Conservation (phyloP, 2,888 invertebrate species). For the Erebia epiphron region DNA sequence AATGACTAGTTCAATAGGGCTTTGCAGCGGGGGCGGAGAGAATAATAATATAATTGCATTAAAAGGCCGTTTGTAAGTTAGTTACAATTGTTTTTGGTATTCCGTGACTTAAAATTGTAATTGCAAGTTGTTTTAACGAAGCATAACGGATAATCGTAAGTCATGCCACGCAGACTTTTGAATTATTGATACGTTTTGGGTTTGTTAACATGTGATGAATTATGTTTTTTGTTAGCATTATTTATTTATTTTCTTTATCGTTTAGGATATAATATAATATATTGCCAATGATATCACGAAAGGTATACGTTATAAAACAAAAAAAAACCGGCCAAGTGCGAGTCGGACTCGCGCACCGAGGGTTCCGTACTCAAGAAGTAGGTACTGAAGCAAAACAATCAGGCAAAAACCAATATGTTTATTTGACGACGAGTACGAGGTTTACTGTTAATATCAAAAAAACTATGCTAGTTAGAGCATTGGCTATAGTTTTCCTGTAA, state of each 20-base stretch:
- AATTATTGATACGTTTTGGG: conserved; percentile 39
- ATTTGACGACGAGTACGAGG: too few species aligned
- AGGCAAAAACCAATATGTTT: too few species aligned
- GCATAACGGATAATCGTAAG: conserved; percentile 37
- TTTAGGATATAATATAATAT: conserved; percentile 6
- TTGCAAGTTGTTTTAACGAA: conserved; percentile 39
- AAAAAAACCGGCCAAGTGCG: too few species aligned
- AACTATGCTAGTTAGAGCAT: too few species aligned
- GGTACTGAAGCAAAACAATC: too few species aligned
- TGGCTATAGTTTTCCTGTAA: too few species aligned
- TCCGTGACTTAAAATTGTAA: conserved; percentile 39
- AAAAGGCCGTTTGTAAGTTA: conserved; percentile 42
- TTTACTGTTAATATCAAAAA: too few species aligned
- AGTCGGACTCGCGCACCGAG: too few species aligned
- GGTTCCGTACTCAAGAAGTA: too few species aligned
- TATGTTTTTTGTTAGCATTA: conserved; percentile 32
- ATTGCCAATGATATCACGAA: conserved; percentile 9
- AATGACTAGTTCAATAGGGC: conserved; percentile 76
- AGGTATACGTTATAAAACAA: neutral
- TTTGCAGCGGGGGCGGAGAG: conserved; percentile 42
- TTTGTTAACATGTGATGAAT: conserved; percentile 37
- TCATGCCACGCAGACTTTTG: conserved; percentile 37
- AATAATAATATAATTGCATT: conserved; percentile 52
- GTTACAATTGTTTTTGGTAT: conserved; percentile 37
- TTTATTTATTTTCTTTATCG: conserved; percentile 26